These are phyloP conservation scores for Gobio occitaniae DNA, from an alignment of 2,797 vertebrate species.

Conservation along the genomic window DNA sequence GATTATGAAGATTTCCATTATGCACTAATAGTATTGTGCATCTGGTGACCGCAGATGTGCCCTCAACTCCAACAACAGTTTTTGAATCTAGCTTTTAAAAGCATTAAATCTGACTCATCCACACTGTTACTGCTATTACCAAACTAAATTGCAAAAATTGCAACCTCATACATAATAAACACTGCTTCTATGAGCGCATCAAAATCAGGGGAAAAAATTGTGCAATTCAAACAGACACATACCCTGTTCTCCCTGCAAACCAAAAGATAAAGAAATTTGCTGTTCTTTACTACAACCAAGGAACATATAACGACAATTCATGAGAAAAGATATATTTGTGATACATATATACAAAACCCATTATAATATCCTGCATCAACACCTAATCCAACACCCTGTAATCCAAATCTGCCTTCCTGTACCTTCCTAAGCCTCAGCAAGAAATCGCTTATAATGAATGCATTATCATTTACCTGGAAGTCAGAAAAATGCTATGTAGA, in stretches of 20 bases:
- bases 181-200: constrained; percentile 53
- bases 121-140: constrained; percentile 52
- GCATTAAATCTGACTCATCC: constrained; percentile 50
- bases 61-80: constrained; percentile 33
- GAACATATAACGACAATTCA: background rate
- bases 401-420: constrained; percentile 52
- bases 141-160: constrained; percentile 52
- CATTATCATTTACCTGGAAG: constrained; percentile 49
- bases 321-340: constrained; percentile 17
- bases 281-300: constrained; percentile 60
- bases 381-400: constrained; percentile 61
- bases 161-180: constrained; percentile 59
- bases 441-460: constrained; percentile 52
- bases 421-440: constrained; percentile 56
- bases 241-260: constrained; percentile 63
- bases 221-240: constrained; percentile 47
- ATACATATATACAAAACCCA: constrained; percentile 59
- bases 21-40: constrained; percentile 39
- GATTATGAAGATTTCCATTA: constrained; percentile 57
- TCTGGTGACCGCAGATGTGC: constrained; percentile 52
- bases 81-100: constrained; percentile 50
- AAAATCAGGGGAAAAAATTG: constrained; percentile 43
- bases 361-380: constrained; percentile 43
- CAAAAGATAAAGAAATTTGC: constrained; percentile 63
- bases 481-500: constrained; percentile 57